These are phyloP conservation scores for Autographa pulchrina DNA, from an alignment of 2,888 invertebrate species.

Conservation along the genomic window DNA sequence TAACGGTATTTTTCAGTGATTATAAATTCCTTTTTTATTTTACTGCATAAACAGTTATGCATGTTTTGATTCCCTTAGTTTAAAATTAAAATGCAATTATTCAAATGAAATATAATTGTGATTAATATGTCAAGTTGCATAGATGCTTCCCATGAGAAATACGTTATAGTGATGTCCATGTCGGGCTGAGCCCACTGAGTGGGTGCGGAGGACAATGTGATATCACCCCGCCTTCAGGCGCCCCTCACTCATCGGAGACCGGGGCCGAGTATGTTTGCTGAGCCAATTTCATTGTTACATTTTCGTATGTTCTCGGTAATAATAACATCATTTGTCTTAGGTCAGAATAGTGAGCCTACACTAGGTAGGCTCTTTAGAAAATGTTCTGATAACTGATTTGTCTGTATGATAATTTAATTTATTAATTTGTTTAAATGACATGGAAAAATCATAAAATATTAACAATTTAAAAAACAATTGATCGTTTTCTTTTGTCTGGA, in stretches of 20 bases:
- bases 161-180: slow-evolving; percentile 11
- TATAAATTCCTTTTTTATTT: too few relatives aligned
- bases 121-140: not conserved
- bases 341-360: not conserved
- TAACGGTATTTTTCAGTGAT: too few relatives aligned
- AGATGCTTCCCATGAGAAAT: slow-evolving; percentile 16
- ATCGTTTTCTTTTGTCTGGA: not conserved
- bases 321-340: slow-evolving; percentile 11
- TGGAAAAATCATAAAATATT: not conserved
- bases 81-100: not conserved
- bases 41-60: too few relatives aligned
- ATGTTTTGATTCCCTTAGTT: too few relatives aligned
- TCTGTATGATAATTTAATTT: not conserved
- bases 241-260: not conserved
- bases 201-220: not conserved
- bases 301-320: slow-evolving; percentile 6
- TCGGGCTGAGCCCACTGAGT: not conserved
- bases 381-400: slow-evolving; percentile 11
- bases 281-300: slow-evolving; percentile 47
- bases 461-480: not conserved
- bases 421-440: too few relatives aligned
- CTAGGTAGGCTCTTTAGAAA: not conserved
- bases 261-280: slow-evolving; percentile 38
- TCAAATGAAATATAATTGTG: not conserved
- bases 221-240: slow-evolving; percentile 6